Conservation (phyloP, 2,797 vertebrate species). For the Cheirogaleus major region DNA sequence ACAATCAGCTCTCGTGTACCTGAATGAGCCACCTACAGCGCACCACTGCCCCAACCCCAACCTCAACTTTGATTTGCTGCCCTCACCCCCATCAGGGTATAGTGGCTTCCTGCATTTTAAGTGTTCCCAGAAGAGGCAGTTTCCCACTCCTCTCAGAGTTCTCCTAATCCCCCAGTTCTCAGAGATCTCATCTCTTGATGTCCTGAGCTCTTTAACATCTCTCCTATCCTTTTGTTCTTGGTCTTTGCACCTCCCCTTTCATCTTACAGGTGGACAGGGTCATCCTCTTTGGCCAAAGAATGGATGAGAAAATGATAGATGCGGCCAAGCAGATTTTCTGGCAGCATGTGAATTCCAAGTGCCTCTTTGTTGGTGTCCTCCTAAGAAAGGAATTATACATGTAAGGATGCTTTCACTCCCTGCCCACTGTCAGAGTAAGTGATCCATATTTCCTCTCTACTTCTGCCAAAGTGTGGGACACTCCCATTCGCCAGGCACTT, state of each 20-base stretch:
- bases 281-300: constrained; percentile 65
- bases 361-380: constrained; percentile 84
- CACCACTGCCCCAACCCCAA: background rate
- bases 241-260: background rate
- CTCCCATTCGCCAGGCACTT: background rate
- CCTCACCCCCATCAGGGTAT: background rate
- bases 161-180: background rate
- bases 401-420: constrained; percentile 64
- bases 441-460: background rate
- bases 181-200: background rate
- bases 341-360: constrained; percentile 81
- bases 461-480: background rate
- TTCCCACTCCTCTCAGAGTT: background rate
- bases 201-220: background rate
- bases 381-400: background rate
- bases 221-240: background rate
- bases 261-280: constrained; percentile 89
- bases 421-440: background rate
- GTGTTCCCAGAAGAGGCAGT: background rate
- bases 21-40: background rate
- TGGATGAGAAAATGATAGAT: fast-evolving
- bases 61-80: background rate
- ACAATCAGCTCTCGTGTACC: background rate
- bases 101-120: background rate
- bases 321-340: constrained; percentile 79